Evolutionary conservation across 2,797 vertebrate genomes (phyloP), one percentile per base, ranked within the genome.

Genomic region (Chrosomus eos): DNA sequence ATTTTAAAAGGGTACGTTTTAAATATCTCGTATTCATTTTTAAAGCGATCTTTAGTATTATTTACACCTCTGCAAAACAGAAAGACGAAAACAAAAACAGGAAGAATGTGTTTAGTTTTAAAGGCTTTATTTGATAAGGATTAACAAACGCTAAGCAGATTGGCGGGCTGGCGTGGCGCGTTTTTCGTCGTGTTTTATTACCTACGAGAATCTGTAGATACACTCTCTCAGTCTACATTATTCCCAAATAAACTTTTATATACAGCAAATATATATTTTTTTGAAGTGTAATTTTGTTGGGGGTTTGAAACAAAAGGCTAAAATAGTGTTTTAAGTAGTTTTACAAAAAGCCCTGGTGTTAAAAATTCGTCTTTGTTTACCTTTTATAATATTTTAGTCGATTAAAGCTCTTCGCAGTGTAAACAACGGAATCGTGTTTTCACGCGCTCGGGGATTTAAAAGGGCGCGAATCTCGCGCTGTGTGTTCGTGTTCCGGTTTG

Each of bases 21-120:
- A 43, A 91, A 90, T 74, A 91, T 91, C 70, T 79, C 60, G 36
- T 43, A 5, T n/a, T 36, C 11, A 16, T 51, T 66, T n/a, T 48
- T 8, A n/a, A 48, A 36, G 83, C 10, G 90, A 72, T 58, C 31
- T 40, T 14, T 58, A 1, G 18, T 60, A 1, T 6, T 2, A 40
- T 28, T 28, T 18, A 1, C 7, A 14, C 21, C 19, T 45, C 7
- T 11, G 19, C 51, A 13, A 2, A 48, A 8, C 60, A 31, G 11
- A 55, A 71, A 71, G 0, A 2, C 26, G 14, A 51, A 38, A 31
- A 11, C n/a, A 16, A 2, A 16, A 53, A 64, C 4, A 0, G 26
- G 40, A 23, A 7, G 2, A n/a, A 51, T 3, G 10, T 36, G 10
- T 26, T 1, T 18, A 23, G 14, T 26, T 74, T 21, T 8, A 31